Evolutionary conservation across 2,888 invertebrate species (phyloP).

Genomic region (Lysandra coridon): DNA sequence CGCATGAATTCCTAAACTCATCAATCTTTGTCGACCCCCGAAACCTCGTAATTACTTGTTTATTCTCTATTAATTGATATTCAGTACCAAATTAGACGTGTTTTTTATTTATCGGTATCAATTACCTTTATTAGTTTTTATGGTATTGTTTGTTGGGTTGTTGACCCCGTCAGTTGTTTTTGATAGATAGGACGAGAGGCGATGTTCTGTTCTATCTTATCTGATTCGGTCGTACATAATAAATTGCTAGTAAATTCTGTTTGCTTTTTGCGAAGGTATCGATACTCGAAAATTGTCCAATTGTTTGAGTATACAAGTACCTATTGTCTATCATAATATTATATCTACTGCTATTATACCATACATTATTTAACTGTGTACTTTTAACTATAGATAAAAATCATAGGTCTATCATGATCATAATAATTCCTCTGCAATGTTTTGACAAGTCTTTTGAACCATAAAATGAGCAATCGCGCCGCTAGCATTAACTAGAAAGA

Average conservation of each 20-base stretch:
- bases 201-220: constrained; percentile 20
- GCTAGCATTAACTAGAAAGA: background rate
- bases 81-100: constrained; percentile 36
- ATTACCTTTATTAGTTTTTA: constrained; percentile 36
- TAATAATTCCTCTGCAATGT: background rate
- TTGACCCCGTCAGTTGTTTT: constrained; percentile 31
- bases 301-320: background rate
- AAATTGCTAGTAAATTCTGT: constrained; percentile 9
- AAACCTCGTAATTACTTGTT: constrained; percentile 57
- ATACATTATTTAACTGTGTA: background rate
- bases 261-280: constrained; percentile 24
- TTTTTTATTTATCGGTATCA: constrained; percentile 33
- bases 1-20: constrained; percentile 54
- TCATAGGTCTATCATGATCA: background rate
- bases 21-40: constrained; percentile 57
- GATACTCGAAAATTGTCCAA: background rate
- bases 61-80: constrained; percentile 59
- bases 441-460: no score
- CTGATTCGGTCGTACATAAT: constrained; percentile 27
- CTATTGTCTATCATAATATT: background rate
- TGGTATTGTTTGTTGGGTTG: constrained; percentile 30
- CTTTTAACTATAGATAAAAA: no score
- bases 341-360: background rate
- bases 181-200: constrained; percentile 28
- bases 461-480: background rate